phyloP scores from a whole-genome alignment of 2,113 vertebrate species.

The Phycodurus eques region DNA sequence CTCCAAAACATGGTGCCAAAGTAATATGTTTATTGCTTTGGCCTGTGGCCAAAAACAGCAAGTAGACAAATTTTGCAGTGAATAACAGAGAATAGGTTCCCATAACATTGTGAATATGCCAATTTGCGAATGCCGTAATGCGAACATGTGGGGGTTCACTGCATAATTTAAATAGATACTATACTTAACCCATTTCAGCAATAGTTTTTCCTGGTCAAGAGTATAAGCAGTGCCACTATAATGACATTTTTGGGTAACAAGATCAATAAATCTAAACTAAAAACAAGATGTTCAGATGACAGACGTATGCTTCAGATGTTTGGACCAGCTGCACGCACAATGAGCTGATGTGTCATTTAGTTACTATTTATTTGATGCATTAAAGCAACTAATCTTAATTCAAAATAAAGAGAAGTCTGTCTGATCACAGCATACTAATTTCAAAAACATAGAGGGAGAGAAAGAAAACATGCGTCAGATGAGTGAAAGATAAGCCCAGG shows the following conservation, averaged over 20 bases:
- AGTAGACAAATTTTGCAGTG: too few relatives aligned
- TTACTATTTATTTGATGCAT: background rate
- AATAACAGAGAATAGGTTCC: too few relatives aligned
- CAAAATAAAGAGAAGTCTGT: background rate
- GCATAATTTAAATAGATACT: too few relatives aligned
- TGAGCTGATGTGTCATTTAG: background rate
- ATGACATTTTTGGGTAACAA: background rate
- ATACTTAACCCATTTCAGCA: too few relatives aligned
- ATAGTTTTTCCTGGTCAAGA: too few relatives aligned
- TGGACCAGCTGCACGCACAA: background rate
- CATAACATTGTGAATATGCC: too few relatives aligned
- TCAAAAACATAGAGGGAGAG: background rate
- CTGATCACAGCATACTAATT: background rate
- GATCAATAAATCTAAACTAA: background rate
- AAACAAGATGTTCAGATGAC: background rate
- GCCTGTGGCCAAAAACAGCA: too few relatives aligned
- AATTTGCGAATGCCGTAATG: too few relatives aligned
- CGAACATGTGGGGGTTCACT: too few relatives aligned
- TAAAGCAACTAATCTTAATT: background rate
- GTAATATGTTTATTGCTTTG: too few relatives aligned
- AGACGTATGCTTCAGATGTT: background rate
- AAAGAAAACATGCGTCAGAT: background rate
- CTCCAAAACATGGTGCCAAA: background rate
- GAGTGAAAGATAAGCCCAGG: background rate
- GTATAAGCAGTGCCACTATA: too few relatives aligned